Percentiles rank a stretch among this genome's conserved stretches.
phyloP scores from a whole-genome alignment of 64 coral and sea anemone species.

The Actinia equina region DNA sequence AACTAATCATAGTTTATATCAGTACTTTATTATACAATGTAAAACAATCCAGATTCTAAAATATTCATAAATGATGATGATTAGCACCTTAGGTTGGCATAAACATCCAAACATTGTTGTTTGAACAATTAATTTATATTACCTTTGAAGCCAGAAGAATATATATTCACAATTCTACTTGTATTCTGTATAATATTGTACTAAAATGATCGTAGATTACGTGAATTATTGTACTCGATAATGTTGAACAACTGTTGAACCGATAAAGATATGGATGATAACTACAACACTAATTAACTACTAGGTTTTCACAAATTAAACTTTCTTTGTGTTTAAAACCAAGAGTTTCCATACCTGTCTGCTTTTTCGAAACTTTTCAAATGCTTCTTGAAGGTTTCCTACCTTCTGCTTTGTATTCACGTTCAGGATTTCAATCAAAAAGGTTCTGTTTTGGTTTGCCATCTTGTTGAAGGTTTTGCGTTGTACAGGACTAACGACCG shows the following conservation, averaged over 20 bases:
- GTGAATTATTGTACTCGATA: background rate
- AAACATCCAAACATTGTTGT: background rate
- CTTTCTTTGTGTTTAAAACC: background rate
- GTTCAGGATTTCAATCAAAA: conserved; percentile 14
- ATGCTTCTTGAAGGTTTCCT: conserved; percentile 77
- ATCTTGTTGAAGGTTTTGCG: background rate
- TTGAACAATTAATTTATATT: background rate
- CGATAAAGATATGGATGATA: too few species aligned
- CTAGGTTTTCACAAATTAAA: background rate
- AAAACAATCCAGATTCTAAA: background rate
- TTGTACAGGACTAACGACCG: background rate
- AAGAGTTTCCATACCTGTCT: conserved; percentile 52
- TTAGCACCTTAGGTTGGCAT: background rate
- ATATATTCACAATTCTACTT: background rate
- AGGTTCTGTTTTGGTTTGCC: conserved; percentile 35
- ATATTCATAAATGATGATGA: background rate
- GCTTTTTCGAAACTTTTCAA: conserved; percentile 81
- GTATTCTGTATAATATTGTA: background rate
- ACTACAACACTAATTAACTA: too few species aligned
- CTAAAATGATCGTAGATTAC: background rate
- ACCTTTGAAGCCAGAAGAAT: background rate
- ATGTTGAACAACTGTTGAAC: background rate
- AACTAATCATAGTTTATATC: background rate
- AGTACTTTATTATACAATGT: too few species aligned
- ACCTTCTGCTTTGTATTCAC: conserved; percentile 29